These are phyloP conservation scores for Eilema sororculum DNA, from an alignment of 2,888 invertebrate genomes.

Conservation along the genomic window DNA sequence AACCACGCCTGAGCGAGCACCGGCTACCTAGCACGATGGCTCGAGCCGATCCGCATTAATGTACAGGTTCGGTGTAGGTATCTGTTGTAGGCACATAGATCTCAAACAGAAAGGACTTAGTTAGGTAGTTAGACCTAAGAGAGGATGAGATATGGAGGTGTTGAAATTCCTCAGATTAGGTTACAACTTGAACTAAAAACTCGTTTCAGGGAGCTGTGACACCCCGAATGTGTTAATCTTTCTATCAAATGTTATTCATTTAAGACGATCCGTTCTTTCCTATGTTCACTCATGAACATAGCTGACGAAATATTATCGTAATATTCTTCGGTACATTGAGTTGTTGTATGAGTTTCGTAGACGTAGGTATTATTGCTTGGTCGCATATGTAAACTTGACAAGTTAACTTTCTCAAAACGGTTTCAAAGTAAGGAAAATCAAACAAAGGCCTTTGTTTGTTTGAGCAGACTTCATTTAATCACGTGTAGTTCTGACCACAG, in stretches of 20 bases:
- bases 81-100: too few relatives aligned
- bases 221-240: too few relatives aligned
- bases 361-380: background rate
- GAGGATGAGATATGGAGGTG: too few relatives aligned
- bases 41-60: background rate
- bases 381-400: background rate
- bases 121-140: too few relatives aligned
- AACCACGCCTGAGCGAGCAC: background rate
- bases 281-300: too few relatives aligned
- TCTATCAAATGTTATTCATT: too few relatives aligned
- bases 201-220: too few relatives aligned
- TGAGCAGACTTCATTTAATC: background rate
- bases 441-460: background rate
- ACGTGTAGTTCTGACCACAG: background rate
- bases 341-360: background rate
- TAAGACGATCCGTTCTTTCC: background rate
- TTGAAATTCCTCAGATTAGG: too few relatives aligned
- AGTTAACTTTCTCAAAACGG: constrained; percentile 1
- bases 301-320: background rate
- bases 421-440: background rate
- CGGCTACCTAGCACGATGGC: background rate
- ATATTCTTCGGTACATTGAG: background rate
- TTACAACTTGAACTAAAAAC: too few relatives aligned
- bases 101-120: too few relatives aligned
- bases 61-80: background rate